A percentile compares a stretch with the other conserved stretches of the same genome.
These are phyloP conservation scores for Poecilus cupreus DNA, from an alignment of 2,888 invertebrate species.

Conservation along the genomic window DNA sequence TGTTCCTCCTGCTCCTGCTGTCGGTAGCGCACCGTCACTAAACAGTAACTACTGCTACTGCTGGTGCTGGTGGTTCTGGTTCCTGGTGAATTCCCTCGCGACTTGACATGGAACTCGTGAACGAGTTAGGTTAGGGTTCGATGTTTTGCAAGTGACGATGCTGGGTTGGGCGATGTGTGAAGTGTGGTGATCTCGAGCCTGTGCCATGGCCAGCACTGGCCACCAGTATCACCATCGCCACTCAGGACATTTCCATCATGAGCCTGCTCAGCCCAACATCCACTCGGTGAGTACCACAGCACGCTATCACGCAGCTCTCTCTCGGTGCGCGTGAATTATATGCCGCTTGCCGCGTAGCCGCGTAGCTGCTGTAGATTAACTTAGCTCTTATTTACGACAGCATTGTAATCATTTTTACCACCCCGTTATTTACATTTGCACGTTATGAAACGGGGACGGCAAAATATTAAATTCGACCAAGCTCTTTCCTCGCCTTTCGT, in stretches of 20 bases:
- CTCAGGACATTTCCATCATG: constrained; percentile 52
- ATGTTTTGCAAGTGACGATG: not conserved
- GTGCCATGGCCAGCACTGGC: constrained; percentile 50
- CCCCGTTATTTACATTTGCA: not conserved
- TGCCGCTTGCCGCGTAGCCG: too few relatives aligned
- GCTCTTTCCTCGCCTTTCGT: too few relatives aligned
- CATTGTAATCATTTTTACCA: not conserved
- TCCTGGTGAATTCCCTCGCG: not conserved
- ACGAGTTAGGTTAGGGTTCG: constrained; percentile 26
- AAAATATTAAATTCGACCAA: not conserved
- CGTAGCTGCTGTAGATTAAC: too few relatives aligned
- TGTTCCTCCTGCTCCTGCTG: not conserved
- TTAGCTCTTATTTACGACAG: too few relatives aligned
- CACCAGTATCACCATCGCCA: constrained; percentile 41
- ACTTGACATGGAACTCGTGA: constrained; percentile 6
- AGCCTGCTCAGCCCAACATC: constrained; percentile 47
- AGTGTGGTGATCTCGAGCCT: constrained; percentile 11
- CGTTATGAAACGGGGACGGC: not conserved
- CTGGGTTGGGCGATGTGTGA: not conserved
- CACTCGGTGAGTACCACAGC: constrained; percentile 27
- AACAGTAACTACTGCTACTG: not conserved
- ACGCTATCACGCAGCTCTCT: not conserved
- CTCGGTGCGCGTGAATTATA: too few relatives aligned
- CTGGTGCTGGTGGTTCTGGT: not conserved
- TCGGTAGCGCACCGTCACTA: too few relatives aligned